Evolutionary conservation across 2,888 invertebrate species (phyloP).

Genomic region (Andrena bucephala): DNA sequence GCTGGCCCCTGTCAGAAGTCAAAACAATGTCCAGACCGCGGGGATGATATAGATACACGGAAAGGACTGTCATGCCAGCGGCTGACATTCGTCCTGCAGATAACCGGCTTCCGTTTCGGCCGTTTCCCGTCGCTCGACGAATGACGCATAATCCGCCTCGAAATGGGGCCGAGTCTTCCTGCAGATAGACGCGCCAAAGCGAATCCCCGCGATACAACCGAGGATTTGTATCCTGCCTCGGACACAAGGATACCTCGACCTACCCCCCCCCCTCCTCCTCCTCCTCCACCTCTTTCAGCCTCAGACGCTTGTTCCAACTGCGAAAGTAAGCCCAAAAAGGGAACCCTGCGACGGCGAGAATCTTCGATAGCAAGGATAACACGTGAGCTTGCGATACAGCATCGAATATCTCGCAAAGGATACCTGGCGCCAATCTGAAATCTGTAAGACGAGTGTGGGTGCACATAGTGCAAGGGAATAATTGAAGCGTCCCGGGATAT

Average conservation of each 20-base stretch:
- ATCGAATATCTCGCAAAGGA: not conserved
- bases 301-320: constrained; percentile 11
- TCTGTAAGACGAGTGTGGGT: not conserved
- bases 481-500: too few species aligned
- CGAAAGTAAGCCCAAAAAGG: constrained; percentile 28
- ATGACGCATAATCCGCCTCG: constrained; percentile 63
- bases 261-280: not conserved
- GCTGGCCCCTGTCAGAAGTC: constrained; percentile 45
- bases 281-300: not conserved
- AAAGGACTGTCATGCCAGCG: constrained; percentile 55
- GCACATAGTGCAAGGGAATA: too few species aligned
- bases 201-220: constrained; percentile 42
- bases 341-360: not conserved
- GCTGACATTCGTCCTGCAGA: constrained; percentile 57
- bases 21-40: constrained; percentile 41
- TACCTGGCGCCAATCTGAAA: not conserved
- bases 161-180: constrained; percentile 45
- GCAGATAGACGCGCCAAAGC: constrained; percentile 47
- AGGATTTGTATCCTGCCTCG: constrained; percentile 51
- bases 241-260: not conserved
- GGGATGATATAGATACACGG: constrained; percentile 51
- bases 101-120: constrained; percentile 65
- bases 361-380: not conserved
- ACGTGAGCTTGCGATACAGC: not conserved
- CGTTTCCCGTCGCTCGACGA: constrained; percentile 59